These are phyloP conservation scores for Urocitellus parryii DNA, from an alignment of 2,113 vertebrate genomes.

Conservation along the genomic window DNA sequence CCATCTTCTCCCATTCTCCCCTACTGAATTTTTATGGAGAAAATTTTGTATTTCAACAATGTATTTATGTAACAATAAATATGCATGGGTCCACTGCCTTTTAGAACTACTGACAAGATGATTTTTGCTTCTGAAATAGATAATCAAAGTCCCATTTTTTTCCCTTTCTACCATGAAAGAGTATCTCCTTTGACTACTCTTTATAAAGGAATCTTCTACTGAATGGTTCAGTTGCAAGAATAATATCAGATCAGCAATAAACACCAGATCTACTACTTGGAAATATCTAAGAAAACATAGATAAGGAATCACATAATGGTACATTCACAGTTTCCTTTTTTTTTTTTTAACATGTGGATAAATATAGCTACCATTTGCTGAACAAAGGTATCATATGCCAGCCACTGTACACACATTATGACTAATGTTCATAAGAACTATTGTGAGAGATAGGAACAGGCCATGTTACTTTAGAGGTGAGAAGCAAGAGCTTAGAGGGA, in stretches of 20 bases:
- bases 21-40: background rate
- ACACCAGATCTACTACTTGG: background rate
- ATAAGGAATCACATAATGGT: background rate
- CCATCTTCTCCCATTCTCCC: too few species aligned
- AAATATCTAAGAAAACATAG: background rate
- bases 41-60: background rate
- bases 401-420: background rate
- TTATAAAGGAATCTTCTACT: background rate
- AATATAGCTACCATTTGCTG: background rate
- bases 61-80: background rate
- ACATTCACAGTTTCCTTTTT: background rate
- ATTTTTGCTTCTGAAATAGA: background rate
- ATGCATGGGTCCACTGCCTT: too few species aligned
- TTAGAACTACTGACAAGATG: background rate
- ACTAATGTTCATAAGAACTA: background rate
- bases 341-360: background rate
- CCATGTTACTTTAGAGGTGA: background rate
- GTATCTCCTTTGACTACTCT: background rate
- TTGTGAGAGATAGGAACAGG: background rate
- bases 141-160: background rate
- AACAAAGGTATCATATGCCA: background rate
- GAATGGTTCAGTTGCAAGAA: background rate
- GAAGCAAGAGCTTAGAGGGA: background rate
- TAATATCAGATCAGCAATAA: background rate
- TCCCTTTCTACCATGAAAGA: background rate